Percentiles rank a stretch among this genome's conserved stretches.
phyloP scores from a whole-genome alignment of 2,797 vertebrate genomes.

The Phrynocephalus forsythii region DNA sequence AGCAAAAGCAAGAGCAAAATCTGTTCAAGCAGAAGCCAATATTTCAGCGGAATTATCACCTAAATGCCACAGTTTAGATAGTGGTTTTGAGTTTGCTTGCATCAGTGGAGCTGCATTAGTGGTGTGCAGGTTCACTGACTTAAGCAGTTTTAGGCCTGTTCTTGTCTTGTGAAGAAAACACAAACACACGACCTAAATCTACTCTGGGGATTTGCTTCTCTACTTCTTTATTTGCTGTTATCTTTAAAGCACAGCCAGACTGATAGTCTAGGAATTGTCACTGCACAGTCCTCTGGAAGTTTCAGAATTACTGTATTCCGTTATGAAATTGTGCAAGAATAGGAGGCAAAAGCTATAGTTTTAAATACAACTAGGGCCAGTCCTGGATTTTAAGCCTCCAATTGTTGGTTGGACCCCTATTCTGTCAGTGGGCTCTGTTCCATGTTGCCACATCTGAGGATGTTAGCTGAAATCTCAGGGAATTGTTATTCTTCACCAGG shows the following conservation, averaged over 20 bases:
- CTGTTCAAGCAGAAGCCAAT: not conserved
- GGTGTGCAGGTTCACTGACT: conserved; percentile 15
- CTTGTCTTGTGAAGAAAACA: conserved; percentile 9
- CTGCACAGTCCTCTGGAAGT: conserved; percentile 17
- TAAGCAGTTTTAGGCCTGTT: conserved; percentile 29
- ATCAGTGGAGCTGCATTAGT: conserved; percentile 27
- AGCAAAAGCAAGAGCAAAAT: not conserved
- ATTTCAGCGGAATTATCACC: conserved; percentile 20
- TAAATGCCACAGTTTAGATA: conserved; percentile 18
- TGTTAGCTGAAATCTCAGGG: too few relatives aligned
- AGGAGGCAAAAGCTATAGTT: not conserved
- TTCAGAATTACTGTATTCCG: not conserved
- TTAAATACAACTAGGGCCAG: not conserved
- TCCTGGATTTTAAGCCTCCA: not conserved
- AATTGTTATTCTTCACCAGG: too few relatives aligned
- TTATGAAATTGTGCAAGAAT: not conserved
- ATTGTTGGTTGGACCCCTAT: not conserved
- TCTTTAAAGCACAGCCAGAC: conserved; percentile 18
- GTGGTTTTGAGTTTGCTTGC: conserved; percentile 13
- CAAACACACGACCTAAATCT: not conserved
- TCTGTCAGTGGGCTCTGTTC: not conserved
- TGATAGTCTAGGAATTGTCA: conserved; percentile 12
- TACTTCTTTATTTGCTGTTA: conserved; percentile 9
- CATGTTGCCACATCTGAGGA: too few relatives aligned
- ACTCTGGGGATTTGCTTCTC: not conserved